phyloP scores from a whole-genome alignment of 2,113 vertebrate genomes.

The Trichechus manatus region DNA sequence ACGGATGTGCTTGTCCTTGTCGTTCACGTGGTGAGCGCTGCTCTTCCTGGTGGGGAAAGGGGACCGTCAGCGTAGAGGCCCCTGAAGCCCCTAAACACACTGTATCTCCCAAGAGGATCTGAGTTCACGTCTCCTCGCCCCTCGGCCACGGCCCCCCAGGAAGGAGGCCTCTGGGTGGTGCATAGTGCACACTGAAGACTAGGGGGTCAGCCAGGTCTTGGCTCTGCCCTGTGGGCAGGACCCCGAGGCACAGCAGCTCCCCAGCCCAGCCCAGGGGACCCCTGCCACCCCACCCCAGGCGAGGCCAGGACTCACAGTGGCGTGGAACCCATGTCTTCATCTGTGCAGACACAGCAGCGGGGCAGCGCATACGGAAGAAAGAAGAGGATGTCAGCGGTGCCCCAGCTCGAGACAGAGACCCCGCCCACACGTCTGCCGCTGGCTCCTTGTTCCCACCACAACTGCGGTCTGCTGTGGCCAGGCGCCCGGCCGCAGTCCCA shows the following conservation, averaged over 20 bases:
- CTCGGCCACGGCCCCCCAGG: background rate
- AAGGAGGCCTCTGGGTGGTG: too few relatives aligned
- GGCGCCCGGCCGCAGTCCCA: too few relatives aligned
- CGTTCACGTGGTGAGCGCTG: conserved; percentile 89
- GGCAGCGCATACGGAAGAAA: background rate
- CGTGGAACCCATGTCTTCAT: conserved; percentile 95
- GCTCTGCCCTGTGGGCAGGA: too few relatives aligned
- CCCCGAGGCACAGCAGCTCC: background rate
- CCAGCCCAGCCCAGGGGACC: background rate
- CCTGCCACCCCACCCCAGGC: fast-evolving
- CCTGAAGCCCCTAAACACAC: too few relatives aligned
- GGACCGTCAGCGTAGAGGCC: background rate
- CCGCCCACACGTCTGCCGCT: too few relatives aligned
- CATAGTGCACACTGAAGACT: too few relatives aligned
- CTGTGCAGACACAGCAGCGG: conserved; percentile 82
- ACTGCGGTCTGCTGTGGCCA: too few relatives aligned
- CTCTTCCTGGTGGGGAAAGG: conserved; percentile 90
- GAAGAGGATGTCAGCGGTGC: background rate
- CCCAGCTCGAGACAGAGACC: background rate
- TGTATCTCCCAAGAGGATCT: too few relatives aligned
- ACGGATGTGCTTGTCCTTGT: conserved; percentile 95
- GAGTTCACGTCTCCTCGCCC: too few relatives aligned
- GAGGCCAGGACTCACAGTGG: conserved; percentile 93
- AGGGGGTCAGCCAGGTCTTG: too few relatives aligned
- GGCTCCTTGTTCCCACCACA: too few relatives aligned